Evolutionary conservation across 2,888 invertebrate species (phyloP).

Genomic region (Spilosoma lubricipeda): DNA sequence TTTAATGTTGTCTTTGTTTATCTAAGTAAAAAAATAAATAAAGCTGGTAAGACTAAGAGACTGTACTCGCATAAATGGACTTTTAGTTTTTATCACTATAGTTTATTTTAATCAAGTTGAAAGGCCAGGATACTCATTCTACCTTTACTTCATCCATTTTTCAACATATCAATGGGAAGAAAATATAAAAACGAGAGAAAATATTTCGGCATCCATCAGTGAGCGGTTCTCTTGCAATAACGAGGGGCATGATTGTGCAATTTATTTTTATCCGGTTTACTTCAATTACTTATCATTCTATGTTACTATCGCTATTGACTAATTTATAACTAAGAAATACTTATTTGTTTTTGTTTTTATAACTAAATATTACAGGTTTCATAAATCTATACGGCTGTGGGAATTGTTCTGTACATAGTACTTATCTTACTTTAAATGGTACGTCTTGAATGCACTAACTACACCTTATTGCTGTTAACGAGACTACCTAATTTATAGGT

Average conservation of each 20-base stretch:
- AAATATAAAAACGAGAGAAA: not conserved
- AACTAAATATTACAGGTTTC: no score
- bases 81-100: not conserved
- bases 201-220: slow-evolving; percentile 10
- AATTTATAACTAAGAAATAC: not conserved
- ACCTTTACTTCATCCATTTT: not conserved
- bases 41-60: not conserved
- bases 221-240: slow-evolving; percentile 10
- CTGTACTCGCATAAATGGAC: not conserved
- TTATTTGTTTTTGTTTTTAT: no score
- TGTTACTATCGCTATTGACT: not conserved
- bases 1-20: not conserved
- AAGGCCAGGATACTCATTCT: not conserved
- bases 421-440: no score
- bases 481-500: not conserved
- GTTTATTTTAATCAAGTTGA: slow-evolving; percentile 9
- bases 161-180: not conserved
- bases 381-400: no score
- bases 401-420: no score
- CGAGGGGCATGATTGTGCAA: slow-evolving; percentile 16
- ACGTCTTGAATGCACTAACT: not conserved
- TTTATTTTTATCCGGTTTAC: slow-evolving; percentile 20
- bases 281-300: slow-evolving; percentile 12
- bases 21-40: not conserved
- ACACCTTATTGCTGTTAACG: not conserved